Evolutionary conservation across 2,888 invertebrate genomes (phyloP).

Genomic region (Alsophila aescularia): DNA sequence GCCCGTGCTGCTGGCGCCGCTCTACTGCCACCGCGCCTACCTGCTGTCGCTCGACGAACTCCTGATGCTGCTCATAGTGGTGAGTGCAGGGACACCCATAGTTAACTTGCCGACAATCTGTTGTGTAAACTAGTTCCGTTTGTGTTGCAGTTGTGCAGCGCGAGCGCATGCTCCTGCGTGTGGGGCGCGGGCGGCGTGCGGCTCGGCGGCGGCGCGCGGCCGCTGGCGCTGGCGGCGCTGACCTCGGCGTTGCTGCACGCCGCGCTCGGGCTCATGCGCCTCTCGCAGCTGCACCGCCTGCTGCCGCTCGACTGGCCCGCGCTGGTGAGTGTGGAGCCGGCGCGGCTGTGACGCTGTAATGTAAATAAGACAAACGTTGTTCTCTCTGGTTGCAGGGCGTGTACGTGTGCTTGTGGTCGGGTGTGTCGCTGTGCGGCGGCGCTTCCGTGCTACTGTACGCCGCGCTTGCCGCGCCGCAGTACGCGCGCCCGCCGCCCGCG

Average conservation of each 20-base stretch:
- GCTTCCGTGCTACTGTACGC: constrained; percentile 56
- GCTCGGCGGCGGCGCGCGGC: constrained; percentile 58
- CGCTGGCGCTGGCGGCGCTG: constrained; percentile 72
- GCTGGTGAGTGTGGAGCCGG: constrained; percentile 44
- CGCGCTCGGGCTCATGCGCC: constrained; percentile 63
- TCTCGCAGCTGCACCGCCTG: constrained; percentile 67
- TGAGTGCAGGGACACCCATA: too few species aligned
- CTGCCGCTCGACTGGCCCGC: constrained; percentile 73
- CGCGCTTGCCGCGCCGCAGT: constrained; percentile 53
- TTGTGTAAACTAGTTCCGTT: too few species aligned
- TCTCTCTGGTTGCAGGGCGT: constrained; percentile 38
- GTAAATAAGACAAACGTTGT: too few species aligned
- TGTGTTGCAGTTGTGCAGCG: constrained; percentile 48
- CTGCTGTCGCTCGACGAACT: too few species aligned
- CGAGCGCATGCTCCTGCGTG: constrained; percentile 48
- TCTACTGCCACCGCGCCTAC: too few species aligned
- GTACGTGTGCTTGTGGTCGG: constrained; percentile 48
- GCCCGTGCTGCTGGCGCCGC: too few species aligned
- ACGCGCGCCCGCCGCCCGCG: constrained; percentile 44
- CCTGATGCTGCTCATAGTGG: too few species aligned
- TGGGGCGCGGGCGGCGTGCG: constrained; percentile 60
- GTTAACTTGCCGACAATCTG: too few species aligned
- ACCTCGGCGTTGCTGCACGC: constrained; percentile 69
- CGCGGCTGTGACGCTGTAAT: too few species aligned
- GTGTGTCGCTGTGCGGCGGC: constrained; percentile 48